Evolutionary conservation across 2,797 vertebrate species (phyloP).

Genomic region (Octomys mimax): DNA sequence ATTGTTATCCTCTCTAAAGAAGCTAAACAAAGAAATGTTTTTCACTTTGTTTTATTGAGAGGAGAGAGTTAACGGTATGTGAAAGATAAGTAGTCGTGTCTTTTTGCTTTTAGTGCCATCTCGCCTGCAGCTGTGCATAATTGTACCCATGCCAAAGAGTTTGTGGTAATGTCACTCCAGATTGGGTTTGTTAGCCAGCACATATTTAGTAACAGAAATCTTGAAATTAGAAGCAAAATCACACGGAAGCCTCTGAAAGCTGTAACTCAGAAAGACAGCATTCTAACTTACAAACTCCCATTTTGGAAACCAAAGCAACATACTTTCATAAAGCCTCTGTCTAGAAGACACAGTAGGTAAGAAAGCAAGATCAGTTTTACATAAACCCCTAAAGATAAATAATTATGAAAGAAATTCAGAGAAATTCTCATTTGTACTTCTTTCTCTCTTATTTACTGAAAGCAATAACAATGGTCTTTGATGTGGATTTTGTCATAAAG

Average conservation of each 20-base stretch:
- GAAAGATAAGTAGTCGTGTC: constrained; percentile 68
- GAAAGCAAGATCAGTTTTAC: background rate
- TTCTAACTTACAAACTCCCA: background rate
- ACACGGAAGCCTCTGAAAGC: constrained; percentile 31
- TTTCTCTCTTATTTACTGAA: background rate
- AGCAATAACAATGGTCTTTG: background rate
- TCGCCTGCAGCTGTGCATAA: constrained; percentile 83
- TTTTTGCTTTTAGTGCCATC: constrained; percentile 78
- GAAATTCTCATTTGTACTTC: background rate
- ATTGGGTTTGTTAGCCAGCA: constrained; percentile 71
- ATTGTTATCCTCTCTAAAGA: constrained; percentile 19
- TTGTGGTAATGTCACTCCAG: constrained; percentile 73
- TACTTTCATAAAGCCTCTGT: constrained; percentile 3
- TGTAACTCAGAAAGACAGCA: constrained; percentile 45
- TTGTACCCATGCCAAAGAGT: constrained; percentile 78
- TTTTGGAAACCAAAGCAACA: constrained; percentile 30
- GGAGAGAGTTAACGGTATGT: constrained; percentile 43
- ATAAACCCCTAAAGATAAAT: constrained; percentile 9
- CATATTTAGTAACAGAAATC: constrained; percentile 80
- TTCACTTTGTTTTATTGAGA: constrained; percentile 15
- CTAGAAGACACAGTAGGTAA: background rate
- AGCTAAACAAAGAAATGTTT: constrained; percentile 70
- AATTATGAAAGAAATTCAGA: background rate
- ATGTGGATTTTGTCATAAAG: background rate
- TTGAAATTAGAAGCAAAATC: constrained; percentile 77